Conservation (phyloP, 2,888 invertebrate genomes). For the Cryptus armator region DNA sequence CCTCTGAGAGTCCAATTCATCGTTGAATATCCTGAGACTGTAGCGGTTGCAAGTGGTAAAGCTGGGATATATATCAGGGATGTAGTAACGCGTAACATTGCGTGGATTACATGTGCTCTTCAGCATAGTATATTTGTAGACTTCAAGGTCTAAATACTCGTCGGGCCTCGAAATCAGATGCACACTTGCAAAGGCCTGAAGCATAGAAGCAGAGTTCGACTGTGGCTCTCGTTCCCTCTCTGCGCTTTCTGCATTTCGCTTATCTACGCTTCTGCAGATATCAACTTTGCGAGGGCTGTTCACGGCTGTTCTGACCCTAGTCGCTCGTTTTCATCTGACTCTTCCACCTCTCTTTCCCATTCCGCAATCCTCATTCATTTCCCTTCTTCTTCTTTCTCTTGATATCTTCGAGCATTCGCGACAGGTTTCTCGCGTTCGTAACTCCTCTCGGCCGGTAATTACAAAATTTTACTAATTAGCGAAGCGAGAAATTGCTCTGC, state of each 20-base stretch:
- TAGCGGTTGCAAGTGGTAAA: constrained; percentile 43
- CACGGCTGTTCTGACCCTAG: constrained; percentile 48
- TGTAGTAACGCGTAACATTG: constrained; percentile 40
- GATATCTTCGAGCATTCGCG: constrained; percentile 37
- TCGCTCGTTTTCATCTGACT: constrained; percentile 28
- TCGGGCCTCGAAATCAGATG: constrained; percentile 62
- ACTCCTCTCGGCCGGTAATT: constrained; percentile 71
- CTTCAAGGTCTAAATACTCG: constrained; percentile 41
- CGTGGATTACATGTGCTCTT: neutral
- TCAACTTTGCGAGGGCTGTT: constrained; percentile 59
- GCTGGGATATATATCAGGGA: constrained; percentile 34
- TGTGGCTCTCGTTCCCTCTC: constrained; percentile 31
- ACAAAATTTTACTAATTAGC: constrained; percentile 76
- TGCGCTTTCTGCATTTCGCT: constrained; percentile 29
- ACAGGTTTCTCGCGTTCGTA: constrained; percentile 40
- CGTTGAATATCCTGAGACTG: constrained; percentile 7
- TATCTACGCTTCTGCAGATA: constrained; percentile 64
- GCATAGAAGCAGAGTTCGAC: constrained; percentile 54
- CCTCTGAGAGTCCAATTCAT: constrained; percentile 40
- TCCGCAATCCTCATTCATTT: constrained; percentile 7
- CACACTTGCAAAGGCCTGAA: constrained; percentile 56
- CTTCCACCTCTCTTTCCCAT: constrained; percentile 23
- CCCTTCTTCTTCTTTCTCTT: constrained; percentile 26
- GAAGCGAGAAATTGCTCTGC: constrained; percentile 71
- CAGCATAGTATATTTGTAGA: constrained; percentile 4